Evolutionary conservation across 1,140 invertebrate genomes (phyloP), one percentile per base, ranked within the genome.

Genomic region (Maconellicoccus hirsutus): DNA sequence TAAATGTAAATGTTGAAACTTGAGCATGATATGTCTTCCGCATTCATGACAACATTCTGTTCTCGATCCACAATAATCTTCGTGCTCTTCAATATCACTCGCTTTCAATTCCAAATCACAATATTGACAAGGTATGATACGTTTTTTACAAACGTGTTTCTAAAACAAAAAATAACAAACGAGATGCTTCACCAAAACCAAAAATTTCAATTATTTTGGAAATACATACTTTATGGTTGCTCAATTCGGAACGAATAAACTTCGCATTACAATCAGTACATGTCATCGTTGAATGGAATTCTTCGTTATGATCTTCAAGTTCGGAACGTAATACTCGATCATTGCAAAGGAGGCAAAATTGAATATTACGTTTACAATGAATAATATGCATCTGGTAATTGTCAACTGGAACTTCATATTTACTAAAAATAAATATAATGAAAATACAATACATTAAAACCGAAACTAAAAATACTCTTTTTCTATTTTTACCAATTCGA

Each of bases 41-140:
- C 87, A 89, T 23, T 83, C 83, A 3, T 78, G 75, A 77, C 87
- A 87, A 71, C 79, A 81, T 76, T 88, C 86, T 4, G 87, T 88
- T 69, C 87, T 79, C 39, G 82, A 82, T 10, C 86, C 86, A 79
- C 87, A 89, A 77, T 87, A 88, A 38, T 82, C 81, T 74, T 84
- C 79, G 77, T 88, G 87, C 6, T 81, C 78, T 0, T 81, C 80
- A 22, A 87, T 72, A 22, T 86, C 83, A 29, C 78, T 74, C n/a
- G 84, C 82, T 0, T 83, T 80, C 8, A 87, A 73, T 72, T 87
- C 84, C 70, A 89, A 74, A 71, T 85, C 83, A 77, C 87, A 88
- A 76, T 81, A 86, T 73, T 81, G 79, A 76, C 85, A 87, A 1
- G 80, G 75, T 27, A 84, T 74, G n/a, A 78, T 25, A 22, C 75